Evolutionary conservation across 2,888 invertebrate genomes (phyloP).

Genomic region (Rhimphoctona megacephalus): DNA sequence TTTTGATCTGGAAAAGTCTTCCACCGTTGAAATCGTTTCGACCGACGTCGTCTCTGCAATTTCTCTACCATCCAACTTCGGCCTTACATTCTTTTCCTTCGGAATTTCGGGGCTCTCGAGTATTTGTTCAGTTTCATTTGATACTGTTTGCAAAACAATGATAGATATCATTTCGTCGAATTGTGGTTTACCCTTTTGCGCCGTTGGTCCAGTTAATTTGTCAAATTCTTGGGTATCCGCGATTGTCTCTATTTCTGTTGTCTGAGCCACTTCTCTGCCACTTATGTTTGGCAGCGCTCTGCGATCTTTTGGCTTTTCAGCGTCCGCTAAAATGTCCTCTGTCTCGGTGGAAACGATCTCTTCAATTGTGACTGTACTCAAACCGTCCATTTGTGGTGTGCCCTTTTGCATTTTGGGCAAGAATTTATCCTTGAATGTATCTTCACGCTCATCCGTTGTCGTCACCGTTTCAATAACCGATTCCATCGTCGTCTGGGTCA

Average conservation of each 20-base stretch:
- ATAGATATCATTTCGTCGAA: conserved; percentile 77
- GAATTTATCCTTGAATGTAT: conserved; percentile 76
- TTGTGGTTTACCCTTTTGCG: conserved; percentile 74
- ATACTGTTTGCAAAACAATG: conserved; percentile 74
- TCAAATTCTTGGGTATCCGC: conserved; percentile 75
- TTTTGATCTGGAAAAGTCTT: conserved; percentile 73
- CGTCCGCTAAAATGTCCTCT: conserved; percentile 71
- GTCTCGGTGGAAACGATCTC: conserved; percentile 78
- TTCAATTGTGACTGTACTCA: conserved; percentile 76
- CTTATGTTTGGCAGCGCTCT: conserved; percentile 78
- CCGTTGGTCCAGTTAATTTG: conserved; percentile 70
- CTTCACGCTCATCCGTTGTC: conserved; percentile 83
- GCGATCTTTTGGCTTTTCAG: conserved; percentile 76
- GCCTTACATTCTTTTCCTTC: conserved; percentile 81
- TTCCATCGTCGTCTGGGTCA: conserved; percentile 76
- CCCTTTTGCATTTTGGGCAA: conserved; percentile 77
- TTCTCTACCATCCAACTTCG: conserved; percentile 77
- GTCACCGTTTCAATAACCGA: conserved; percentile 77
- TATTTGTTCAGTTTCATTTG: conserved; percentile 75
- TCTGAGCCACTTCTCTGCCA: conserved; percentile 83
- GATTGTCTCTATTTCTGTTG: conserved; percentile 80
- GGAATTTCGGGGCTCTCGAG: conserved; percentile 74
- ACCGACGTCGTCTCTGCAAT: conserved; percentile 79
- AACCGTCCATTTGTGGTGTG: conserved; percentile 75
- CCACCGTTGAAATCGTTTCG: conserved; percentile 73